phyloP scores from a whole-genome alignment of 2,888 invertebrate species.

The Ptilodon capucinus region DNA sequence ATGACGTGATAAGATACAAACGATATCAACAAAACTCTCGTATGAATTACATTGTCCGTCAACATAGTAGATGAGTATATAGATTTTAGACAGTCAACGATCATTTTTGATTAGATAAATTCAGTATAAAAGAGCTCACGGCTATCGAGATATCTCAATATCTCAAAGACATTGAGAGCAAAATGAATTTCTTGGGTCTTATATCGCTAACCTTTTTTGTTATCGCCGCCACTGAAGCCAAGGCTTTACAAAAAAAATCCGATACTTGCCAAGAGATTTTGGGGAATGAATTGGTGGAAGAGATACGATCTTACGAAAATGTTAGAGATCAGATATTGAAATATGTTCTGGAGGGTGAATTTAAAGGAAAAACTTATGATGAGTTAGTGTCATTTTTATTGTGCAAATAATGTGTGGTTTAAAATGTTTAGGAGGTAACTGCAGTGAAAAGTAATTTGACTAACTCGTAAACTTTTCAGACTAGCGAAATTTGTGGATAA shows the following conservation, averaged over 20 bases:
- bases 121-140: constrained; percentile 40
- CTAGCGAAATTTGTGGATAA: constrained; percentile 74
- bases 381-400: constrained; percentile 56
- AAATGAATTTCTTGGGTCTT: constrained; percentile 48
- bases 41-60: constrained; percentile 36
- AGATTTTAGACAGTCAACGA: constrained; percentile 34
- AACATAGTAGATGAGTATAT: constrained; percentile 34
- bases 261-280: constrained; percentile 62
- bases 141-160: constrained; percentile 41
- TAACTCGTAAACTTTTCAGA: constrained; percentile 40
- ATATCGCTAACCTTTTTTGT: constrained; percentile 44
- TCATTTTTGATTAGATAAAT: constrained; percentile 42
- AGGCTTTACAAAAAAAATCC: constrained; percentile 43
- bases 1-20: constrained; percentile 33
- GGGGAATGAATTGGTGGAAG: constrained; percentile 71
- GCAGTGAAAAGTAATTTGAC: background rate
- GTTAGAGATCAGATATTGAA: constrained; percentile 77
- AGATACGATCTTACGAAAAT: constrained; percentile 82
- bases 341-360: constrained; percentile 75
- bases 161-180: constrained; percentile 28
- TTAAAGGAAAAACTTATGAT: constrained; percentile 81
- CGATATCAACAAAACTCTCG: constrained; percentile 24
- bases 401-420: background rate
- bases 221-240: constrained; percentile 46
- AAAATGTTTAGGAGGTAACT: background rate